A percentile compares a stretch with the other conserved stretches of the same genome.
phyloP scores from a whole-genome alignment of 2,797 vertebrate genomes.

The Channallabes apus region DNA sequence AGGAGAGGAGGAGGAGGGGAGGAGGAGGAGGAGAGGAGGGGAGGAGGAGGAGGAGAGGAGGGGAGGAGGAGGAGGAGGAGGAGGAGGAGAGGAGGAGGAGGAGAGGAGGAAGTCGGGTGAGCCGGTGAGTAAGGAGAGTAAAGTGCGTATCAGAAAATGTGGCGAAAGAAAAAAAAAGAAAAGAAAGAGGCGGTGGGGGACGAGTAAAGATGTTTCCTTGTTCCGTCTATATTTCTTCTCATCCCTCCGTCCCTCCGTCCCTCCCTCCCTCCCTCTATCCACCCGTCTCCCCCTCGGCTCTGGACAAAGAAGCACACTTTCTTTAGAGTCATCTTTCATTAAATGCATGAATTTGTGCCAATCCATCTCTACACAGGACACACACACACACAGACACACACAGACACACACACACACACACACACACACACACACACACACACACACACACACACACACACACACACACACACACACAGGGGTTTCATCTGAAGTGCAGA shows the following conservation, averaged over 20 bases:
- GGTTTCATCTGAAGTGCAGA: slow-evolving; percentile 49
- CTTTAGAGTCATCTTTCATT: slow-evolving; percentile 71
- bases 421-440: slow-evolving; percentile 28
- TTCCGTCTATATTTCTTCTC: slow-evolving; percentile 48
- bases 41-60: too few relatives aligned
- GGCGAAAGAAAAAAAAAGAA: slow-evolving; percentile 9
- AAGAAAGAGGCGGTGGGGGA: background rate
- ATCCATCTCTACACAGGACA: slow-evolving; percentile 48
- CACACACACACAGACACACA: too few relatives aligned
- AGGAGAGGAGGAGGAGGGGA: too few relatives aligned
- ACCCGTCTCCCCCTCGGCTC: slow-evolving; percentile 40
- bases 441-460: slow-evolving; percentile 46
- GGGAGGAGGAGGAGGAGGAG: too few relatives aligned
- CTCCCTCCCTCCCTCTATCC: background rate
- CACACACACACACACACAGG: slow-evolving; percentile 43
- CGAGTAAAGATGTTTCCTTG: slow-evolving; percentile 41
- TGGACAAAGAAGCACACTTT: slow-evolving; percentile 61
- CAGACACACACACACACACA: too few relatives aligned
- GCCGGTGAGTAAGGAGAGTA: background rate
- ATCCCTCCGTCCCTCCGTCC: slow-evolving; percentile 31
- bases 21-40: too few relatives aligned
- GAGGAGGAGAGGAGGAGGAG: too few relatives aligned
- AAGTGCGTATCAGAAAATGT: slow-evolving; percentile 7
- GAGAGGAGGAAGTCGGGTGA: slow-evolving; percentile 43
- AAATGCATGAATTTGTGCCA: slow-evolving; percentile 66